Percentiles rank a stretch among this genome's conserved stretches.
phyloP scores from a whole-genome alignment of 2,888 invertebrate species.

The Pegoplata infirma region DNA sequence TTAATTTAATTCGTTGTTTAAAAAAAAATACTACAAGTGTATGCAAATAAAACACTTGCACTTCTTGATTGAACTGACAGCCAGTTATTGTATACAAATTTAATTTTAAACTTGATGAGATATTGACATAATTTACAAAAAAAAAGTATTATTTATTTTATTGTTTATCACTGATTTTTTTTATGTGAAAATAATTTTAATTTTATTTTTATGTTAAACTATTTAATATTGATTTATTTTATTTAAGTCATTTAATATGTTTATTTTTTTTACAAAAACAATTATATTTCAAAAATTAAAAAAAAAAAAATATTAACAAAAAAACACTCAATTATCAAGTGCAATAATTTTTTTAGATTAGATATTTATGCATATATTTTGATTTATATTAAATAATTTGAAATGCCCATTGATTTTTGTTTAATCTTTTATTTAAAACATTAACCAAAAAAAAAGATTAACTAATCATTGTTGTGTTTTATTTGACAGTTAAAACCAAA shows the following conservation, averaged over 20 bases:
- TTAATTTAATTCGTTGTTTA: too few species aligned
- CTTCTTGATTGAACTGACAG: constrained; percentile 47
- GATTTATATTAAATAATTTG: background rate
- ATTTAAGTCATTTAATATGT: background rate
- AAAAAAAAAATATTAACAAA: too few species aligned
- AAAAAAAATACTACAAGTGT: constrained; percentile 42
- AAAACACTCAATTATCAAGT: background rate
- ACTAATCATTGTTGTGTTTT: background rate
- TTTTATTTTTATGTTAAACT: constrained; percentile 12
- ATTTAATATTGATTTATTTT: constrained; percentile 17
- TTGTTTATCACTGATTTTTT: constrained; percentile 48
- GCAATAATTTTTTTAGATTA: background rate
- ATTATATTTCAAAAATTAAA: background rate
- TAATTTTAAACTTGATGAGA: constrained; percentile 45
- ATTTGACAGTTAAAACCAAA: background rate
- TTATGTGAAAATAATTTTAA: background rate
- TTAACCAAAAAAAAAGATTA: background rate
- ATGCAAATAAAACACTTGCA: constrained; percentile 60
- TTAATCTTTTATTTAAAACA: too few species aligned
- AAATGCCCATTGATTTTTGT: background rate
- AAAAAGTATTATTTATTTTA: constrained; percentile 51
- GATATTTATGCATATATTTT: background rate
- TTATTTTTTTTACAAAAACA: background rate
- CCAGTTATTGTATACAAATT: background rate
- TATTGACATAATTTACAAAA: constrained; percentile 52